Evolutionary conservation across 2,113 vertebrate species (phyloP), one percentile per base, ranked within the genome.

Genomic region (Vicugna pacos): DNA sequence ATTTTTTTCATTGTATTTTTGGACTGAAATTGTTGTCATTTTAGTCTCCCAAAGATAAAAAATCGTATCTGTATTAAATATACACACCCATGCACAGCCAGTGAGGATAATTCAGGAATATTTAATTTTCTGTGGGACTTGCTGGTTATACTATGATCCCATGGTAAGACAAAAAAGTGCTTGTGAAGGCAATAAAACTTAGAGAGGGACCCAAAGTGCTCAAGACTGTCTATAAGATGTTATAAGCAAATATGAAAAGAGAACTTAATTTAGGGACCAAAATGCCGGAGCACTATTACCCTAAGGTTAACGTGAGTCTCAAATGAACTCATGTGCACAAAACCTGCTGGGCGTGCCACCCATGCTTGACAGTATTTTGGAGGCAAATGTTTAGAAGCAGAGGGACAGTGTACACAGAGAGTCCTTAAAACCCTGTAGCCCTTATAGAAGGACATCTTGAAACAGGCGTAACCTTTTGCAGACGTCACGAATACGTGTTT

Each of bases 321-420:
- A 24, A 32, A 58, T 16, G 54, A 50, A 60, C 3, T 42, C 30
- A 11, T 0, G 6, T 6, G 11, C 8, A 60, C 22, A 35, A 84
- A 46, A 54, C 30, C 35, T 28, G 35, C 50, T 22, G 30, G 54
- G 46, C 48, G 20, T 2, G 28, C 54, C 11, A 16, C 0, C 8
- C 3, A 46, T 0, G 0, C 19, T 65, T 24, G 16, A 0, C 19
- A 16, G 20, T 5, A 24, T 17, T n/a, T 24, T 5, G 54, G n/a
- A 64, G 26, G 22, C 14, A 30, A 83, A 32, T 19, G 16, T 58
- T 86, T 1, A 52, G 65, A 8, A 38, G 60, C 46, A 65, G 60
- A 52, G 58, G 14, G 28, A 28, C 0, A 42, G 54, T 15, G 52
- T 4, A 12, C 52, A 48, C 7, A 46, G 3, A 12, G 11, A 38